A percentile compares a stretch with the other conserved stretches of the same genome.
These are phyloP conservation scores for Nowickia ferox DNA, from an alignment of 2,888 invertebrate genomes.

Conservation along the genomic window DNA sequence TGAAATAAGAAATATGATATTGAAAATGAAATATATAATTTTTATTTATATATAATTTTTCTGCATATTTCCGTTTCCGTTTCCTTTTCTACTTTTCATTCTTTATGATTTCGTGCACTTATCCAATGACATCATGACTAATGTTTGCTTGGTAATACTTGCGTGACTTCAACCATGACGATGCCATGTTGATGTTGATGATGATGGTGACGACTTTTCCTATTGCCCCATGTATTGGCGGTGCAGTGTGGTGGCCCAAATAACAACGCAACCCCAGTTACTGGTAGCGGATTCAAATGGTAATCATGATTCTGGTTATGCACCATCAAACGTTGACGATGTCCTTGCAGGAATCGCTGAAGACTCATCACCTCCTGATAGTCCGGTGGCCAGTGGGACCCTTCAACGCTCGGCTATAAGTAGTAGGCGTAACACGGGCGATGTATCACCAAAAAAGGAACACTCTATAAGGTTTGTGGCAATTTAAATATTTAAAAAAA, in stretches of 20 bases:
- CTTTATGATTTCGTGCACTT: constrained; percentile 25
- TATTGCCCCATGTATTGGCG: constrained; percentile 54
- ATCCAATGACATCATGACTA: constrained; percentile 45
- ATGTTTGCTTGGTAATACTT: neutral
- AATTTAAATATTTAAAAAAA: neutral
- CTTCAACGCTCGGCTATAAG: constrained; percentile 80
- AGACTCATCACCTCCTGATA: constrained; percentile 85
- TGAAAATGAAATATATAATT: constrained; percentile 1
- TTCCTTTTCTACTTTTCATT: constrained; percentile 39
- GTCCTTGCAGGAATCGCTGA: constrained; percentile 84
- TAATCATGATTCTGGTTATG: constrained; percentile 93
- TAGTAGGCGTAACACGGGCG: constrained; percentile 80
- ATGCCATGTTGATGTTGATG: neutral
- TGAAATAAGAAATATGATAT: neutral
- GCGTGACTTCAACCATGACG: neutral
- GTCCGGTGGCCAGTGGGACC: constrained; percentile 83
- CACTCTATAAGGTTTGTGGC: constrained; percentile 80
- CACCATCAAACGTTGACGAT: constrained; percentile 86
- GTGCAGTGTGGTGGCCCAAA: constrained; percentile 85
- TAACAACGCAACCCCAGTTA: constrained; percentile 84
- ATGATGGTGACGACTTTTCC: constrained; percentile 30
- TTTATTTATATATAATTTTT: constrained; percentile 29
- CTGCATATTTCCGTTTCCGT: constrained; percentile 35
- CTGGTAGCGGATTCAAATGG: constrained; percentile 90
- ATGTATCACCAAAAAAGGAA: constrained; percentile 82